phyloP scores from a whole-genome alignment of 2,797 vertebrate species.

The Malurus splendens region DNA sequence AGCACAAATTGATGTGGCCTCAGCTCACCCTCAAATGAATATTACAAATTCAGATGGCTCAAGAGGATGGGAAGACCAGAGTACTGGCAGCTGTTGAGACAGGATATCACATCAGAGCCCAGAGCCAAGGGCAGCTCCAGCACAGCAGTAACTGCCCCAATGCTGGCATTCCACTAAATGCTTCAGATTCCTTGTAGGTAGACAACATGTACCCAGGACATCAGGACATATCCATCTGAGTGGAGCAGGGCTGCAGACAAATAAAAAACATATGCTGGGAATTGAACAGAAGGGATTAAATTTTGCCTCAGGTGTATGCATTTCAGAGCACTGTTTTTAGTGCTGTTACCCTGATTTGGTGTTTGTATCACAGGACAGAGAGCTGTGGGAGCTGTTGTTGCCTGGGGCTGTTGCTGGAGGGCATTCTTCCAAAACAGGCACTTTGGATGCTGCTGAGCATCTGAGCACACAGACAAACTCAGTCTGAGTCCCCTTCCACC shows the following conservation, averaged over 20 bases:
- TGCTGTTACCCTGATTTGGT: not conserved
- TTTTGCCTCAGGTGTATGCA: not conserved
- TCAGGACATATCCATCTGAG: not conserved
- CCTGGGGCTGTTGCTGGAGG: not conserved
- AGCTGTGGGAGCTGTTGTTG: not conserved
- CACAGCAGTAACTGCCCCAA: not conserved
- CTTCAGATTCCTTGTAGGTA: not conserved
- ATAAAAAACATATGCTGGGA: not conserved
- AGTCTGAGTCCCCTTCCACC: not conserved
- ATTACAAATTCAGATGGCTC: not conserved
- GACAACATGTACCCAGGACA: not conserved
- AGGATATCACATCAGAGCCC: constrained; percentile 14
- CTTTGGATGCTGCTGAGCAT: not conserved
- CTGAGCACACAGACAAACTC: not conserved
- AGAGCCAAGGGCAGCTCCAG: not conserved
- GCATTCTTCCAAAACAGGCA: not conserved
- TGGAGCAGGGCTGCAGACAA: not conserved
- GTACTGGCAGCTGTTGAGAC: not conserved
- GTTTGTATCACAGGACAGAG: not conserved
- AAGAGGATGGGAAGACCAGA: not conserved
- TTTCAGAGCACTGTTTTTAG: not conserved
- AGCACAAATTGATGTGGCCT: not conserved
- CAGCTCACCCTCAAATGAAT: constrained; percentile 5
- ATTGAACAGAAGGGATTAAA: not conserved
- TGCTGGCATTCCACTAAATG: not conserved